Base-by-base conservation (phyloP, 2,888 invertebrate genomes). In the Hydriomena furcata region DNA sequence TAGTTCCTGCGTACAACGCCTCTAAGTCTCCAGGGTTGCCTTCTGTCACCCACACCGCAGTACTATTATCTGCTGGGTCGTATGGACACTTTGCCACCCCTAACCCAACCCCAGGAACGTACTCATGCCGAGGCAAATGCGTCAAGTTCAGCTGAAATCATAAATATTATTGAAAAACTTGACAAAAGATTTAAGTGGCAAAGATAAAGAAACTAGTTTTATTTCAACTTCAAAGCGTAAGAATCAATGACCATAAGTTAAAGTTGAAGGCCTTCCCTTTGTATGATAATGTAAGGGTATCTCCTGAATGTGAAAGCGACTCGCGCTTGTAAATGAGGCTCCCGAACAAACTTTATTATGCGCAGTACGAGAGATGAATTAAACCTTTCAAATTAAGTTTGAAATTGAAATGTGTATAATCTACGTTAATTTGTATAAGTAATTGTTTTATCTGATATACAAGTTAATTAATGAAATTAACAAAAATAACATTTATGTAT, bases 41-140 rank as follows among this genome's bases (percentile, higher is more conserved):
- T 54, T 84, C 78, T 46, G 93, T 94, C 76, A 94, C 93, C 92
- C 94, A 94, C 25, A 95, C 92, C 2, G 94, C 94, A 1, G 95
- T 95, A 64, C 93, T 93, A 84, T 95, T 95, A 79, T 95, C 94
- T 49, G 92, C 92, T 0, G 94, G 94, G 80, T 94, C 94, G 71
- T 93, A 94, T 6, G 95, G 94, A 73, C 94, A 94, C 71, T 93
- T 93, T 36, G 94, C 95, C 45, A 92, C 92, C 13, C 94, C 94
- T 46, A 91, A 83, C n/a, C 94, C 94, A 46, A 93, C 91, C 46
- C 93, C 93, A 24, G 93, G 93, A 59, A 93, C 91, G 68, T 92
- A 92, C 66, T 93, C 92, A 67, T 92, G 91, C 37, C 92, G 81
- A 6, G 91, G 91, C 38, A 92, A 80, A 58, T 92, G 92, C 11